Base-by-base conservation (phyloP, 2,888 invertebrate species). In the Blastobasis adustella region DNA sequence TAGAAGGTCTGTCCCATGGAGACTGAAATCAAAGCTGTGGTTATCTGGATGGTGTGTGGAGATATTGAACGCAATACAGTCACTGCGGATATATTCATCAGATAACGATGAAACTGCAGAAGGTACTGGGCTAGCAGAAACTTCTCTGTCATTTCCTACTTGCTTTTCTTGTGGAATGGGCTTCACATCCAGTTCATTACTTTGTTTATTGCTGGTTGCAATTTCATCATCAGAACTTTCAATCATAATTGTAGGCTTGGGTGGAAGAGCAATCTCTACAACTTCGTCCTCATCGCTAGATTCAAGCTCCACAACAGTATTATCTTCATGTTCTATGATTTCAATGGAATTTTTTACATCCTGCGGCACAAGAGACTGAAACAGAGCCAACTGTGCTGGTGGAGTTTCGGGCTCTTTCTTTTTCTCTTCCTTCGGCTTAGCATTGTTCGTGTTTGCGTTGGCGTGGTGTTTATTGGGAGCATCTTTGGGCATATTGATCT, bases 261-360 rank as follows among this genome's bases (percentile, higher is more conserved):
- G 83, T 52, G 85, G 86, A 46, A 89, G 57, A n/a, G 72, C 80
- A 38, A 89, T 76, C 66, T 87, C 89, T 54, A 89, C 67, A 10
- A 89, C 88, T 57, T 89, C 89, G 71, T 88, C 88, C 49, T 88
- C 89, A 66, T 86, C 87, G 66, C 88, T 88, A 46, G 85, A 71
- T 55, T 81, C 76, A 37, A 88, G 67, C 43, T 69, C 66, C 39
- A 82, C 57, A 53, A 84, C 67, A 43, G 66, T 58, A 43, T 66
- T 58, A 5, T 60, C 60, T 5, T 63, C 57, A 58, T 75, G 67
- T 50, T 85, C 84, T 52, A 85, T 59, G 54, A 82, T 81, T 65
- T 82, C 78, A 54, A 86, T 73, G 1, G 76, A 75, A 58, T 67
- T 77, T 43, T 76, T 76, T 4, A 76, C 54, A 62, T 75, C 75